Base-by-base conservation (phyloP, 2,888 invertebrate genomes). In the Lasius platythorax region DNA sequence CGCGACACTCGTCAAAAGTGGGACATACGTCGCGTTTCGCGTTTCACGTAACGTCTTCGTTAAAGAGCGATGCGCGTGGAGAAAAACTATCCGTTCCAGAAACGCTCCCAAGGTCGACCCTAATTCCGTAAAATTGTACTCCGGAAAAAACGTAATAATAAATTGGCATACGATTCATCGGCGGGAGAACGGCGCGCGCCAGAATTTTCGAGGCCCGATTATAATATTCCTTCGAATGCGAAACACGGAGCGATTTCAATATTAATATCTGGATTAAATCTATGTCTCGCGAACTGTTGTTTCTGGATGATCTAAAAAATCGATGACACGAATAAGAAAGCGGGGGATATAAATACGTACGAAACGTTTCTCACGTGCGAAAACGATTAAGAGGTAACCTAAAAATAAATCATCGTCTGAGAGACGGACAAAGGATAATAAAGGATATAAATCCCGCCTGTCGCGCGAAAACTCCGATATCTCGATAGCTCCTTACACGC, bases 151-250 rank as follows among this genome's bases (percentile, higher is more conserved):
- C 5, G 56, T 15, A 8, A 64, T 15, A 58, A 79, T 43, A 58
- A 72, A 72, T 79, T 79, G 56, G 58, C 58, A 43, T 9, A 33
- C 23, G n/a, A 43, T 78, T 68, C 23, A 23, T 23, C n/a, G 58
- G n/a, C 33, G 43, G 12, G 46, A 30, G 40, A 75, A 23, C 23
- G 23, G 23, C 43, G 50, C 64, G 28, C 76, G 67, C 53, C 68
- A 75, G 23, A 53, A 53, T 18, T 11, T 28, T 56, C 53, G 9
- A 66, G 33, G 33, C 11, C 15, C 43, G 15, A 64, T 75, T 37
- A 50, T 50, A 28, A 28, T 37, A 23, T 46, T 46, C 15, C 46
- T 5, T 37, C 66, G 37, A 37, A 37, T 76, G 5, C 37, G 68
- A 68, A 28, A 40, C 37, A 28, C 15, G 2, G 8, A n/a, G 8